Evolutionary conservation across 2,888 invertebrate genomes (phyloP).

Genomic region (Scaptomyza parva): DNA sequence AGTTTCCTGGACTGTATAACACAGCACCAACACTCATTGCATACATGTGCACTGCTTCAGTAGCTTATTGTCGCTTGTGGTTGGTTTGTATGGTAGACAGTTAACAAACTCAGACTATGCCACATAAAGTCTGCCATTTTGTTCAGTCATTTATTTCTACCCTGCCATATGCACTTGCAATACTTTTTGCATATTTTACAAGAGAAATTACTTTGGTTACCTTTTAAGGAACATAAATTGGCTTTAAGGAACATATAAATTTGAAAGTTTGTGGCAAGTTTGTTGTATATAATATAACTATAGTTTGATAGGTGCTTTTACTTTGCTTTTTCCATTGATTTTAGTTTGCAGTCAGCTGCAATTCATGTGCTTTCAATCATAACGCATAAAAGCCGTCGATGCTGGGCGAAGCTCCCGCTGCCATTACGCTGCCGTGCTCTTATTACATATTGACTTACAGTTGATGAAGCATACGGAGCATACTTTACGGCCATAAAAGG

Average conservation of each 20-base stretch:
- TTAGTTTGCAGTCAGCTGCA: slow-evolving; percentile 53
- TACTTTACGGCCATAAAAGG: slow-evolving; percentile 66
- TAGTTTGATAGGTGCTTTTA: slow-evolving; percentile 9
- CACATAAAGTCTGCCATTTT: slow-evolving; percentile 27
- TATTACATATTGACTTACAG: slow-evolving; percentile 61
- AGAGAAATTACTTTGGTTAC: slow-evolving; percentile 2
- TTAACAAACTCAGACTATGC: slow-evolving; percentile 11
- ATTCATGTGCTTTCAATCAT: slow-evolving; percentile 33
- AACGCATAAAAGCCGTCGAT: slow-evolving; percentile 40
- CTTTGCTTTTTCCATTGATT: slow-evolving; percentile 38
- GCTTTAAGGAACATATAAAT: slow-evolving; percentile 6
- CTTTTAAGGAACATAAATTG: slow-evolving; percentile 4
- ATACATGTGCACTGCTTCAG: slow-evolving; percentile 6
- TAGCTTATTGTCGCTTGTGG: slow-evolving; percentile 43
- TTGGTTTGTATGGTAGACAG: slow-evolving; percentile 5
- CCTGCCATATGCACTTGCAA: neutral
- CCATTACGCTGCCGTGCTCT: neutral
- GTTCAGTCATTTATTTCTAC: slow-evolving; percentile 18
- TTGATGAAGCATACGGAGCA: slow-evolving; percentile 72
- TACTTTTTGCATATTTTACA: neutral
- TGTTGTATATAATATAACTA: slow-evolving; percentile 2
- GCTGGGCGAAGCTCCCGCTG: neutral
- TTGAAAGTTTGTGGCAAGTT: slow-evolving; percentile 25
- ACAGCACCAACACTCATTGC: slow-evolving; percentile 1
- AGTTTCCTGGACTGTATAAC: slow-evolving; percentile 56